Evolutionary conservation across 2,113 vertebrate genomes (phyloP).

Genomic region (Piprites chloris): DNA sequence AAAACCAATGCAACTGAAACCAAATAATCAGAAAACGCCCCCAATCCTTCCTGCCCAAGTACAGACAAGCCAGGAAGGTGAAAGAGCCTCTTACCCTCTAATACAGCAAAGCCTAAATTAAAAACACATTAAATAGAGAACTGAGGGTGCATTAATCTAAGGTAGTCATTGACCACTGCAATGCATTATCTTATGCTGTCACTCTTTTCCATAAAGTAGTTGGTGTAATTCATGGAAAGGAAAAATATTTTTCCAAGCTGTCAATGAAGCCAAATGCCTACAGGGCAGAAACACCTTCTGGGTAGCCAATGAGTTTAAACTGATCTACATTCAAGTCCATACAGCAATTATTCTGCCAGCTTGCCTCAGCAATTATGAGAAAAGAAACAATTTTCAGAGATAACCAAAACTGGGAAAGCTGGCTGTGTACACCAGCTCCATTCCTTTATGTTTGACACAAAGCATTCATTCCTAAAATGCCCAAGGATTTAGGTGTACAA

Average conservation of each 20-base stretch:
- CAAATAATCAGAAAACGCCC: not conserved
- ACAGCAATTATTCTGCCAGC: not conserved
- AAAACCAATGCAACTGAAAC: not conserved
- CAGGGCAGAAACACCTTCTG: not conserved
- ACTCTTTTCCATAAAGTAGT: not conserved
- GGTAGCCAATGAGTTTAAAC: not conserved
- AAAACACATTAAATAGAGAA: not conserved
- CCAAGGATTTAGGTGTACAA: slow-evolving; percentile 1
- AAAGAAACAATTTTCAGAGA: slow-evolving; percentile 37
- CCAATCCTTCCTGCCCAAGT: not conserved
- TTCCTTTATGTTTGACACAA: slow-evolving; percentile 12
- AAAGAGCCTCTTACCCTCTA: not conserved
- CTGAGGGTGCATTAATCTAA: not conserved
- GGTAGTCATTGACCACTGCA: not conserved
- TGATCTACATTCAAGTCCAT: not conserved
- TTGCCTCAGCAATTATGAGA: slow-evolving; percentile 4
- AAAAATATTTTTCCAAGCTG: not conserved
- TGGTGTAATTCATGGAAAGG: not conserved
- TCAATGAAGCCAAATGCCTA: not conserved
- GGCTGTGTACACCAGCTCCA: not conserved
- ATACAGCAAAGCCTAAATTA: not conserved
- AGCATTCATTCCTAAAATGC: slow-evolving; percentile 4
- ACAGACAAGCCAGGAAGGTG: not conserved
- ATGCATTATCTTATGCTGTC: not conserved
- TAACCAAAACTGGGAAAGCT: slow-evolving; percentile 9